phyloP scores from a whole-genome alignment of 2,797 vertebrate genomes.

The Eurystomus glaucurus region DNA sequence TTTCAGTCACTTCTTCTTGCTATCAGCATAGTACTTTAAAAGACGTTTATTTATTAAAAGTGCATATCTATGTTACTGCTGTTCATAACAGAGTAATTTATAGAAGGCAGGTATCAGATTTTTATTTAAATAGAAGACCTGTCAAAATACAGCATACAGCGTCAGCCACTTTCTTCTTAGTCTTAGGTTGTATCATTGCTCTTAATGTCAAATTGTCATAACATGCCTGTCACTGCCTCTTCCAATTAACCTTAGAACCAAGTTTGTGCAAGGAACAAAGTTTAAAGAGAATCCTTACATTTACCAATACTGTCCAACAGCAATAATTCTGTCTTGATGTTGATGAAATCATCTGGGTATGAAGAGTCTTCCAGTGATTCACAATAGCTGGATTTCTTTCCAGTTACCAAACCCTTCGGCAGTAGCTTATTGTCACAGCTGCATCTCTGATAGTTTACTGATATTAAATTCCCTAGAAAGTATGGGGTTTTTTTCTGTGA shows the following conservation, averaged over 20 bases:
- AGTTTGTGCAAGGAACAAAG: neutral
- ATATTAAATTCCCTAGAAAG: neutral
- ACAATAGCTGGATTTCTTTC: neutral
- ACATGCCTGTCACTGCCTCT: neutral
- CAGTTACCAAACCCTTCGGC: neutral
- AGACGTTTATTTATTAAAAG: neutral
- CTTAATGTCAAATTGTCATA: neutral
- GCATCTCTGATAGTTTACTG: neutral
- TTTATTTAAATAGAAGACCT: slow-evolving; percentile 1
- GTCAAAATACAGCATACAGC: neutral
- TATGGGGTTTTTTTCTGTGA: neutral
- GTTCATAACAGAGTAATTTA: neutral
- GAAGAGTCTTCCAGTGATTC: neutral
- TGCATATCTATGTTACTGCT: neutral
- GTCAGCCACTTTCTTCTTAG: neutral
- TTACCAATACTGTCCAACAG: neutral
- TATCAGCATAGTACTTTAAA: neutral
- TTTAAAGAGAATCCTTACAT: neutral
- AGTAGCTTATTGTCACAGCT: neutral
- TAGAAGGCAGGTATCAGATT: neutral
- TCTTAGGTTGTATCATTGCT: neutral
- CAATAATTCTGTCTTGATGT: neutral
- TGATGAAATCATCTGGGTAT: fast-evolving
- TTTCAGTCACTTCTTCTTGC: neutral
- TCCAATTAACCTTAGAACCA: slow-evolving; percentile 11